Conservation (phyloP, 2,797 vertebrate species). For the Gymnothorax reevesii region DNA sequence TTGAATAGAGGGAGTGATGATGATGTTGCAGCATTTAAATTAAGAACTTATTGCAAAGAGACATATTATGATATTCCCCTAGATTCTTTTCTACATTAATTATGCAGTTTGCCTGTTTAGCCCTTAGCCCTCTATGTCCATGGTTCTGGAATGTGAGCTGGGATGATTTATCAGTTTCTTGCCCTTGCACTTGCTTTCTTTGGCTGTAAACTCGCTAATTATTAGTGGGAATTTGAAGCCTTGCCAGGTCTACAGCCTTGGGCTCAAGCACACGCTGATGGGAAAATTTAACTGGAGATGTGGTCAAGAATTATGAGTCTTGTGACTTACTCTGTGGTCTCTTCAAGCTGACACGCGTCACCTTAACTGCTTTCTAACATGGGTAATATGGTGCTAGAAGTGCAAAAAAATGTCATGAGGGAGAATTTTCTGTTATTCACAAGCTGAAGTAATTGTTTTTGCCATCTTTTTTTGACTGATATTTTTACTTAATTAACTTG, state of each 20-base stretch:
- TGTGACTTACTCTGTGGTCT: not conserved
- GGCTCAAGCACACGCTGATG: conserved; percentile 36
- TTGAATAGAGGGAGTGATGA: conserved; percentile 75
- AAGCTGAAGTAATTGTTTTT: not conserved
- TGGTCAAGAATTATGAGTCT: not conserved
- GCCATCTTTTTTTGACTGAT: conserved; percentile 15
- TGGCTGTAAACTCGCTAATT: conserved; percentile 74
- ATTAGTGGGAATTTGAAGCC: conserved; percentile 63
- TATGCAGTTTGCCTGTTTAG: conserved; percentile 36
- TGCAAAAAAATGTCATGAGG: not conserved
- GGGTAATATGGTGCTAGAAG: conserved; percentile 8
- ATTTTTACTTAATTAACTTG: conserved; percentile 13
- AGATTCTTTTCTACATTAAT: conserved; percentile 61
- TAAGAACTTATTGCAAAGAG: conserved; percentile 53
- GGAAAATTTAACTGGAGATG: conserved; percentile 16
- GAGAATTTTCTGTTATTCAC: not conserved
- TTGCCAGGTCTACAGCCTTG: conserved; percentile 60
- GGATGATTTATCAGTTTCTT: conserved; percentile 60
- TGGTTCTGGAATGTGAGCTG: conserved; percentile 50
- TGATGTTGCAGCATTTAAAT: conserved; percentile 63
- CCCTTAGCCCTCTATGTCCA: conserved; percentile 59
- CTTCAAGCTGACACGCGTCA: not conserved
- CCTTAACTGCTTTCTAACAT: not conserved
- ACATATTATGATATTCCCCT: conserved; percentile 68
- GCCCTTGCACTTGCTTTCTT: conserved; percentile 68